Evolutionary conservation across 2,113 vertebrate genomes (phyloP), one percentile per base, ranked within the genome.

Genomic region (Larimichthys polyactis): DNA sequence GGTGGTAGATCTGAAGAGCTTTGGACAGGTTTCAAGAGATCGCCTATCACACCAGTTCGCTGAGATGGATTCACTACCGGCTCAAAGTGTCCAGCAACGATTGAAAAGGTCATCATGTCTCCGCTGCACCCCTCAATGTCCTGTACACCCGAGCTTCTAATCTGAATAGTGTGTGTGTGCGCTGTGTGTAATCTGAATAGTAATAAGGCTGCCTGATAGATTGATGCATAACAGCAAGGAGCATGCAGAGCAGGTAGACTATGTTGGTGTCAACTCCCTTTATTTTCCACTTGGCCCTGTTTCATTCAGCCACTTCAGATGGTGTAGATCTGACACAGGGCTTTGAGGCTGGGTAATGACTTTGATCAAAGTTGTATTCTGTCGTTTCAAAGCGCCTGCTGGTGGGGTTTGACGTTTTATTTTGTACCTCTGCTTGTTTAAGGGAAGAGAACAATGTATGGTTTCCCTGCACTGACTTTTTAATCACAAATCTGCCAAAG

Each of bases 171-270:
- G 92, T 88, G 81, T 84, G 90, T 59, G 87, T 3, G 79, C 48
- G 79, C 48, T 66, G 88, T 79, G 84, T 87, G 90, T 72, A 94
- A 94, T 95, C 90, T 92, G 91, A 95, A 94, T 95, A 90, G 89
- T 82, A 94, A 95, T 92, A 86, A 92, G 92, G 84, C 46, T 43
- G 70, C 70, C 81, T 95, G 95, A 95, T 93, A 94, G 94, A 95
- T 95, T 94, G 93, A 95, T 94, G 93, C 87, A 92, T 94, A 95
- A 95, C 94, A 91, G 86, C 82, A 89, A 87, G 48, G 80, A 93
- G 91, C 95, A 93, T 92, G 86, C 92, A 93, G 86, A 90, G 78
- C 90, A 88, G 85, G 58, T 4, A 8, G 78, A 58, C 85, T 65
- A 79, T 80, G 87, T 87, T 73, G 72, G 80, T 89, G 91, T 89